A percentile compares a stretch with the other conserved stretches of the same genome.
Conservation (phyloP, 2,113 vertebrate genomes). For the Cyphomyrus plagiostoma region DNA sequence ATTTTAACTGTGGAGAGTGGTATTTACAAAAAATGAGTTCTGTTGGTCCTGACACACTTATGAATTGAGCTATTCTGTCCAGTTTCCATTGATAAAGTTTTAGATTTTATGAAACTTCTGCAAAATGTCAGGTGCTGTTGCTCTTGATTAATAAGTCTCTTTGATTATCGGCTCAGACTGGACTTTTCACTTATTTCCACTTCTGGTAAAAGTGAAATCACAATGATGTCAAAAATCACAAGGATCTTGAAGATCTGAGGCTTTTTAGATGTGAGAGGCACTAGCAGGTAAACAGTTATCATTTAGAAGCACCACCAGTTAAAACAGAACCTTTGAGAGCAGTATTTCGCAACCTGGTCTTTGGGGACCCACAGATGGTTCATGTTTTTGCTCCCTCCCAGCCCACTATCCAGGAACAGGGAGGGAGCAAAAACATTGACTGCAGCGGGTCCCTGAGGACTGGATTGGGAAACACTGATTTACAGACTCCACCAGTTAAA, state of each 20-base stretch:
- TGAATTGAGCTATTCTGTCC: background rate
- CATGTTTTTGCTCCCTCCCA: background rate
- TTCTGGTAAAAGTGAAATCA: background rate
- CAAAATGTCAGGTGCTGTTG: background rate
- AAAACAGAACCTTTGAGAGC: background rate
- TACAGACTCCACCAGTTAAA: background rate
- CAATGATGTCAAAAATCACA: background rate
- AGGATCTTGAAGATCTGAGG: background rate
- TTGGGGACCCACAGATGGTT: background rate
- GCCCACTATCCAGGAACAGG: background rate
- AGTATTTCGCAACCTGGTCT: background rate
- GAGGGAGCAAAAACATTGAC: background rate
- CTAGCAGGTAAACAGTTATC: background rate
- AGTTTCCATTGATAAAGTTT: background rate
- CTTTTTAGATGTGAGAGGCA: background rate
- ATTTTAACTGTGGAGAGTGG: background rate
- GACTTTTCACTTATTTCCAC: background rate
- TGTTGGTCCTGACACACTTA: background rate
- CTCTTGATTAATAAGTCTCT: background rate
- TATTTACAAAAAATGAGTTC: background rate
- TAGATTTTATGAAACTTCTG: background rate
- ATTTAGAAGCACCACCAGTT: background rate
- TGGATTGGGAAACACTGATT: background rate
- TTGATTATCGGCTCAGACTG: background rate
- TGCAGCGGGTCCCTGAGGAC: background rate